Conservation (phyloP, 2,797 vertebrate genomes). For the Remorina albescens region DNA sequence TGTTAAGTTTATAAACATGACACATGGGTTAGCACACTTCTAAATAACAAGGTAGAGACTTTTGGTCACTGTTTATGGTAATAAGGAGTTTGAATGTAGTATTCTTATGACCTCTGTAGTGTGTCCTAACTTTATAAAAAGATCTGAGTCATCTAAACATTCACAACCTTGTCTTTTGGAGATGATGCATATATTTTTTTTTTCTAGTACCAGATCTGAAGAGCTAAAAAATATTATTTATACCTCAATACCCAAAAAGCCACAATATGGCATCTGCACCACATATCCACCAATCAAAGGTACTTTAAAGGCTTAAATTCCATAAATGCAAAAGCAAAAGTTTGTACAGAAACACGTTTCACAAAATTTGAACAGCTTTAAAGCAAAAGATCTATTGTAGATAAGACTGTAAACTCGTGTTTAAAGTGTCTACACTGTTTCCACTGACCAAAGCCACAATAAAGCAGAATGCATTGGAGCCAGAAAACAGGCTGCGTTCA, state of each 20-base stretch:
- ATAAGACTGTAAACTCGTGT: background rate
- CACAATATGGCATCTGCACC: background rate
- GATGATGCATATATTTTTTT: background rate
- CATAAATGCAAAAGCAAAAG: too few species aligned
- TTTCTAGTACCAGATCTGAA: too few species aligned
- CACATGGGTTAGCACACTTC: conserved; percentile 56
- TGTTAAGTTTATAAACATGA: conserved; percentile 50
- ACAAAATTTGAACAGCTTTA: background rate
- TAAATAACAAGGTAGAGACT: conserved; percentile 44
- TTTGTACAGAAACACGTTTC: background rate
- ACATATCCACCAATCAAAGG: too few species aligned
- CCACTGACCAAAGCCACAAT: background rate
- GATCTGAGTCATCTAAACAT: background rate
- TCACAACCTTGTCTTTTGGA: background rate
- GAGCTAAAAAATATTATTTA: too few species aligned
- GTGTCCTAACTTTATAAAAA: background rate
- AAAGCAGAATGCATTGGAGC: background rate
- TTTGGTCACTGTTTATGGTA: conserved; percentile 31
- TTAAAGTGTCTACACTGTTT: background rate
- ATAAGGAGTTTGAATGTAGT: conserved; percentile 18
- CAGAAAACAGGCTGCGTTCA: background rate
- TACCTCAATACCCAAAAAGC: background rate
- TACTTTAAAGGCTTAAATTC: too few species aligned
- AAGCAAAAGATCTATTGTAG: background rate
- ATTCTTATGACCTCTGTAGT: background rate